A percentile compares a stretch with the other conserved stretches of the same genome.
Conservation (phyloP, 2,888 invertebrate species). For the Horisme vitalbata region DNA sequence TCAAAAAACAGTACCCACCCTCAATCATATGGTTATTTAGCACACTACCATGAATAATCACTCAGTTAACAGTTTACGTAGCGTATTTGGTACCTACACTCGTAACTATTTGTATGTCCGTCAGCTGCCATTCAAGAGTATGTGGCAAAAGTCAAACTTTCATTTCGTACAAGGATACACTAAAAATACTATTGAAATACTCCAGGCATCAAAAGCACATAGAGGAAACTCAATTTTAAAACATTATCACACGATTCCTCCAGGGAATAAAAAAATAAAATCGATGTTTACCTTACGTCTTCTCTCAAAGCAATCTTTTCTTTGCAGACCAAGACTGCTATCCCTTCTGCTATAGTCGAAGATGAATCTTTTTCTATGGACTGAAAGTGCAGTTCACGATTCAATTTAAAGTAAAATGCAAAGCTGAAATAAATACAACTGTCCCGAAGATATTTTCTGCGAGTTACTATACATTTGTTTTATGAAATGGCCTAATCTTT, state of each 20-base stretch:
- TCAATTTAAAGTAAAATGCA: slow-evolving; percentile 81
- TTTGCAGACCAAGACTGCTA: slow-evolving; percentile 80
- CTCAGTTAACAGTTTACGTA: slow-evolving; percentile 61
- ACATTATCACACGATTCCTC: slow-evolving; percentile 63
- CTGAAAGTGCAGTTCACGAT: slow-evolving; percentile 76
- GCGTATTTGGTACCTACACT: slow-evolving; percentile 68
- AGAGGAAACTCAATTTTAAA: slow-evolving; percentile 47
- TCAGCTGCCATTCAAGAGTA: slow-evolving; percentile 83
- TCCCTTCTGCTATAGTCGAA: slow-evolving; percentile 77
- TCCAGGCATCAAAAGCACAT: slow-evolving; percentile 52
- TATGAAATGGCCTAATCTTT: slow-evolving; percentile 84
- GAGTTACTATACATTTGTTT: slow-evolving; percentile 84
- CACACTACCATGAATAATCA: slow-evolving; percentile 54
- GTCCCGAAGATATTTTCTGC: slow-evolving; percentile 82
- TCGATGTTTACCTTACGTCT: slow-evolving; percentile 84
- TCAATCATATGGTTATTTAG: slow-evolving; percentile 43
- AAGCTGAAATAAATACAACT: slow-evolving; percentile 83
- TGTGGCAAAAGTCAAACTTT: slow-evolving; percentile 84
- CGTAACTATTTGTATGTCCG: slow-evolving; percentile 75
- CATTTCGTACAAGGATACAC: slow-evolving; percentile 82
- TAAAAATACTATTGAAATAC: slow-evolving; percentile 80
- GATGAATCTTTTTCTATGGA: slow-evolving; percentile 76
- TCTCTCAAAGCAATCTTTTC: slow-evolving; percentile 81
- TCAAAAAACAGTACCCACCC: slow-evolving; percentile 49
- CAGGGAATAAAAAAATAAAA: slow-evolving; percentile 75